These are phyloP conservation scores for Volucella zonaria DNA, from an alignment of 2,888 invertebrate species.

Conservation along the genomic window DNA sequence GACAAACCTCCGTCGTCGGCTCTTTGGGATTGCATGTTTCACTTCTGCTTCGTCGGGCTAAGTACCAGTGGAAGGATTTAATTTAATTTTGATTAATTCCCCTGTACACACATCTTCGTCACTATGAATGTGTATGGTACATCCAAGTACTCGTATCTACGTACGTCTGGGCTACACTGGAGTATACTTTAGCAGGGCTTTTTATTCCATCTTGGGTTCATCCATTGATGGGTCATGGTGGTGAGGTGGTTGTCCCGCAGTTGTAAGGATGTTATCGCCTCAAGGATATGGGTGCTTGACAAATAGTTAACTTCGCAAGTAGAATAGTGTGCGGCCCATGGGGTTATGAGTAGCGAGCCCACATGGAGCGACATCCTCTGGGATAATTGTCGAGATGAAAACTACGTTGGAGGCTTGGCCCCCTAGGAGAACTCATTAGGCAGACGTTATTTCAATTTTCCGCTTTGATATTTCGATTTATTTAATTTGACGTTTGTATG, in stretches of 20 bases:
- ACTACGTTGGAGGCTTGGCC: conserved; percentile 18
- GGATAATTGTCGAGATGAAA: conserved; percentile 22
- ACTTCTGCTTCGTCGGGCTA: conserved; percentile 62
- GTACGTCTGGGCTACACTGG: background rate
- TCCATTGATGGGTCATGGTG: conserved; percentile 33
- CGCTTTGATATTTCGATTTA: conserved; percentile 58
- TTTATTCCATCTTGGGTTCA: conserved; percentile 1
- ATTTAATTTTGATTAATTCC: conserved; percentile 72
- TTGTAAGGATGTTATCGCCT: conserved; percentile 43
- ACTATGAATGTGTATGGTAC: no score
- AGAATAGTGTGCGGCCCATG: conserved; percentile 41
- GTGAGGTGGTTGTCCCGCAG: conserved; percentile 12
- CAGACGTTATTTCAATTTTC: conserved; percentile 38
- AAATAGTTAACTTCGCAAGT: conserved; percentile 51
- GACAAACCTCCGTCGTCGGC: conserved; percentile 23
- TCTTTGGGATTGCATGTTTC: conserved; percentile 62
- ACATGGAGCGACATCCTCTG: background rate
- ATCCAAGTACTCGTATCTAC: no score
- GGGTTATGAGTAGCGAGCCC: background rate
- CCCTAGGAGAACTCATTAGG: conserved; percentile 55
- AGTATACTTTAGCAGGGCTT: background rate
- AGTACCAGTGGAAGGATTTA: conserved; percentile 63
- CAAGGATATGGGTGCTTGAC: conserved; percentile 59
- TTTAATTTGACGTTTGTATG: conserved; percentile 39
- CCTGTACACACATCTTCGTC: conserved; percentile 25